phyloP scores from a whole-genome alignment of 2,888 invertebrate species.

The Leistus spinibarbis region DNA sequence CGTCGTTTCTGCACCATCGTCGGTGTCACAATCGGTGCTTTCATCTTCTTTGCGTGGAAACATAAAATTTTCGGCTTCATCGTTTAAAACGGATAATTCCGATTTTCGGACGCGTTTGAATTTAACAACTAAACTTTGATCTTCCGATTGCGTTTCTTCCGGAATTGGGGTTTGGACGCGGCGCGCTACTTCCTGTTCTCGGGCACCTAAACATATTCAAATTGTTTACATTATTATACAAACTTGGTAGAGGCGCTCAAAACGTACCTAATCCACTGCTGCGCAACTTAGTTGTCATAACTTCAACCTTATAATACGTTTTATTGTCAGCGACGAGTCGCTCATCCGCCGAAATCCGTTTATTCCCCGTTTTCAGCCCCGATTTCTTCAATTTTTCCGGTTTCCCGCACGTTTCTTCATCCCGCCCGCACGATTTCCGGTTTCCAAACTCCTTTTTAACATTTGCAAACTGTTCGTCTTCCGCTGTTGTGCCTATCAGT shows the following conservation, averaged over 20 bases:
- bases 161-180: constrained; percentile 29
- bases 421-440: not conserved
- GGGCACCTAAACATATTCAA: constrained; percentile 5
- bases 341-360: constrained; percentile 58
- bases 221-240: not conserved
- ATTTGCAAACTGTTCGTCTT: constrained; percentile 51
- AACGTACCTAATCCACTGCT: constrained; percentile 58
- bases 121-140: constrained; percentile 69
- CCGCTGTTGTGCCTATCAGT: constrained; percentile 53
- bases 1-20: constrained; percentile 59
- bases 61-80: constrained; percentile 87
- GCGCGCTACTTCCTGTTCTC: constrained; percentile 25
- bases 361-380: constrained; percentile 19
- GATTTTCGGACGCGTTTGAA: constrained; percentile 76
- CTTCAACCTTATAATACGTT: constrained; percentile 74
- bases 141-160: constrained; percentile 48
- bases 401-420: not conserved
- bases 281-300: constrained; percentile 70
- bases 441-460: constrained; percentile 47
- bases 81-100: constrained; percentile 76
- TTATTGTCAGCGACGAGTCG: constrained; percentile 60
- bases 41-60: constrained; percentile 74
- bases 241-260: not conserved
- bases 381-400: constrained; percentile 29
- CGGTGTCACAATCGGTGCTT: constrained; percentile 62